Base-by-base conservation (phyloP, 2,113 vertebrate genomes). In the Balaenoptera acutorostrata region DNA sequence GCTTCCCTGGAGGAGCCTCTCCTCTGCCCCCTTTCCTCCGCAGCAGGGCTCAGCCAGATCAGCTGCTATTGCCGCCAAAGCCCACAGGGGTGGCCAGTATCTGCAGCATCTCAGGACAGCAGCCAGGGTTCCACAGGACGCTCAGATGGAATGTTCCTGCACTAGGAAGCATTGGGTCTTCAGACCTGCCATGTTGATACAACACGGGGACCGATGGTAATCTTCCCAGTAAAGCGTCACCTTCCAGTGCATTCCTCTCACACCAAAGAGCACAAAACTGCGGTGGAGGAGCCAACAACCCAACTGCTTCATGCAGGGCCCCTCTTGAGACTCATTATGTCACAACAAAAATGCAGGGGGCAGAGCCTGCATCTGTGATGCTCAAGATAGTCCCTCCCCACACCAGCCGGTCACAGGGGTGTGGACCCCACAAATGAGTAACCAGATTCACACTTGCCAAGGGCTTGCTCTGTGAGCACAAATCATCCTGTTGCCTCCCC, bases 301-400 rank as follows among this genome's bases (percentile, higher is more conserved):
- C 2, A 0, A 4, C 61, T 2, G 33, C 68, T 0, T 0, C 29
- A 31, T 3, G 21, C 41, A 23, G 27, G 3, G 7, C 0, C 36
- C 33, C 63, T 44, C 9, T 31, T 23, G 64, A 57, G 66, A 61
- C 33, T 6, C 39, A 5, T 13, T 0, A 3, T 3, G 44, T 36
- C 49, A 33, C 0, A 2, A 31, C 27, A 8, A 66, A 52, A 11
- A 8, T 31, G 31, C 11, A 13, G 36, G 52, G 10, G 20, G 18
- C 57, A 39, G 18, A 80, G 15, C 68, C 39, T 1, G 0, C 1
- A 0, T 55, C 75, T 21, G 63, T 25, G 25, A 41, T 1, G 27
- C 15, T 33, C 3, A 0, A 11, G 10, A 10, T 27, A 3, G 12
- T 2, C 33, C 63, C 27, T 63, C 20, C 8, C 20, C 15, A 3